A percentile compares a stretch with the other conserved stretches of the same genome.
Conservation (phyloP, 2,797 vertebrate species). For the Semotilus atromaculatus region DNA sequence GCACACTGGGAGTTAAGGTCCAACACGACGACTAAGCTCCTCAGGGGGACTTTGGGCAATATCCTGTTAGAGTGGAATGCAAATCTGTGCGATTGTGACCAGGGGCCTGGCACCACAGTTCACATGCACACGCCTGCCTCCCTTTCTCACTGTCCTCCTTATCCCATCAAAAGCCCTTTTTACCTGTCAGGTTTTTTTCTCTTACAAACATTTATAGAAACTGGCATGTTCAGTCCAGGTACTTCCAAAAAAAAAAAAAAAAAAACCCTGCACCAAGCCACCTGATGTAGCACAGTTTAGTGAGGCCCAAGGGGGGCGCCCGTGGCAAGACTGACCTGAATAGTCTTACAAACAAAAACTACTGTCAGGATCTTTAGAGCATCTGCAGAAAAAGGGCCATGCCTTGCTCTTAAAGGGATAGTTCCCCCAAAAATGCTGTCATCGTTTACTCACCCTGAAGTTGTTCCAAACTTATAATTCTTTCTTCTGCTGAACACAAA, state of each 20-base stretch:
- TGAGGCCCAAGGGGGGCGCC: constrained; percentile 49
- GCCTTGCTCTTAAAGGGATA: constrained; percentile 29
- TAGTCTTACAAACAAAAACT: constrained; percentile 42
- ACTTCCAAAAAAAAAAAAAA: constrained; percentile 29
- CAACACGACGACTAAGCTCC: constrained; percentile 68
- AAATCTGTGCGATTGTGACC: constrained; percentile 75
- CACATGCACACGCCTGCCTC: constrained; percentile 32
- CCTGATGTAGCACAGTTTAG: constrained; percentile 31
- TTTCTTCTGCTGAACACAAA: not conserved
- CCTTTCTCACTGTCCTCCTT: constrained; percentile 28
- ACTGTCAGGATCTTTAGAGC: constrained; percentile 28
- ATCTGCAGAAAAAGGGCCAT: constrained; percentile 21
- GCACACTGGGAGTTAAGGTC: constrained; percentile 61
- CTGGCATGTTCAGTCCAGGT: constrained; percentile 28
- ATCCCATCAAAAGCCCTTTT: constrained; percentile 43
- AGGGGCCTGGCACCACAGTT: constrained; percentile 71
- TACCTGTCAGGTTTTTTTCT: constrained; percentile 38
- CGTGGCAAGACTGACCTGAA: constrained; percentile 51
- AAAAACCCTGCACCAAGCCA: constrained; percentile 20
- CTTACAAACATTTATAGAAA: constrained; percentile 44
- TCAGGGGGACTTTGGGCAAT: constrained; percentile 74
- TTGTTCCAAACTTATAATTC: not conserved
- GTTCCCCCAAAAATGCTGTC: not conserved
- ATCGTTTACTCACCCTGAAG: not conserved
- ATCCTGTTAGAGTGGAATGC: constrained; percentile 79